A percentile compares a stretch with the other conserved stretches of the same genome.
These are phyloP conservation scores for Phengaris arion DNA, from an alignment of 2,888 invertebrate species.

Conservation along the genomic window DNA sequence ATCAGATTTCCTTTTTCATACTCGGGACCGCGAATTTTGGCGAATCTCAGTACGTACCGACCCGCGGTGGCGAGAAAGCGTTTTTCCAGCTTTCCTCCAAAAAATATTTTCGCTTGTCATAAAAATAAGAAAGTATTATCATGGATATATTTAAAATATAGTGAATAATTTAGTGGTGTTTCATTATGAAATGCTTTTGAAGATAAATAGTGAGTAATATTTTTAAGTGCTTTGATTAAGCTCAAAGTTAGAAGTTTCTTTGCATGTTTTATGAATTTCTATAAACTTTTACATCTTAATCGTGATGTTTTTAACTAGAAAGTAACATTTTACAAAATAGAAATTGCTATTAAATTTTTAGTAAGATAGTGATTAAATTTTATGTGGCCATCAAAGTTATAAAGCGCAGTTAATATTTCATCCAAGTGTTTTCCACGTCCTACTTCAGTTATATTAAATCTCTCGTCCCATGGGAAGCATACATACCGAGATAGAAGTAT, in stretches of 20 bases:
- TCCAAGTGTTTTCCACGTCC: no score
- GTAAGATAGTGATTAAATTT: no score
- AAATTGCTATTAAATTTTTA: no score
- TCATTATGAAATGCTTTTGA: not conserved
- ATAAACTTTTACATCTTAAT: not conserved
- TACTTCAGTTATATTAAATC: no score
- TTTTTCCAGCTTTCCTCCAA: not conserved
- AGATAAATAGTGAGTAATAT: not conserved
- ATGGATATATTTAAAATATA: not conserved
- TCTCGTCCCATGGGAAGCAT: no score
- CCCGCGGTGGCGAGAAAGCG: not conserved
- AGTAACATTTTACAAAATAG: no score
- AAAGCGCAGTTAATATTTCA: no score
- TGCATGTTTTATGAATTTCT: not conserved
- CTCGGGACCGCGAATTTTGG: not conserved
- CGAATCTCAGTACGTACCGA: conserved; percentile 5
- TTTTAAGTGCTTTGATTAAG: not conserved
- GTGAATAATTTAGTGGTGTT: not conserved
- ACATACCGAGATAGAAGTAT: not conserved
- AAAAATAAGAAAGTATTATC: not conserved
- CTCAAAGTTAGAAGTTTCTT: not conserved
- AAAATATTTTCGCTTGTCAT: not conserved
- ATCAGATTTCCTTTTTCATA: conserved; percentile 4
- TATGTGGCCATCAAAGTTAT: no score
- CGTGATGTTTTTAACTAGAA: no score